Evolutionary conservation across 2,797 vertebrate species (phyloP), one percentile per base, ranked within the genome.

Genomic region (Sebastiscus tertius): DNA sequence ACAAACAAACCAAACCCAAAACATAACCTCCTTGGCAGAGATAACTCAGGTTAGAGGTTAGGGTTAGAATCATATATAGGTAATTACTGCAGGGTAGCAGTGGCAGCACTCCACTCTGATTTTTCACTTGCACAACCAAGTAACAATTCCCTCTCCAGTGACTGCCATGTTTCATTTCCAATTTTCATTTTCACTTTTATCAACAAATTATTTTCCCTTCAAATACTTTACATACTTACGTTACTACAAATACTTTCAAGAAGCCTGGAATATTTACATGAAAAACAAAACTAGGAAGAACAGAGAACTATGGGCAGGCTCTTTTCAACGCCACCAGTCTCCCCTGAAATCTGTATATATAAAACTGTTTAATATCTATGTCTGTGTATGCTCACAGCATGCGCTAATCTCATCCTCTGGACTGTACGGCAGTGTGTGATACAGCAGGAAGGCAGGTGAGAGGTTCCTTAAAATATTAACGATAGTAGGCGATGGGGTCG

Each of bases 351-450:
- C 5, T 39, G 36, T 0, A 39, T 39, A 39, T 12, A 39, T 39
- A 39, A 39, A 39, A 39, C 36, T 14, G 13, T 39, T 39, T 0
- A 39, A 39, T 39, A 39, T 39, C 36, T 39, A 39, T 39, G 36
- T 39, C 36, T 39, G 36, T 39, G 36, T 39, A 39, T 39, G 36
- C 36, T 39, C 36, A 39, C 36, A 2, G 36, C 36, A 39, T 39
- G 36, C 36, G 0, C 36, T 13, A 2, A 39, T 39, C 36, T 39
- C 36, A 39, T 39, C 36, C 36, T 14, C 36, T 39, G 36, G 36
- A 0, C 36, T 39, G 0, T 39, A 39, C 13, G 0, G 36, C 36
- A 39, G 36, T 39, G 36, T 39, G 36, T 39, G 36, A 39, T 39
- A 39, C 36, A 39, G 36, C 36, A 39, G 36, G 36, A 39, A 39